Conservation (phyloP, 2,888 invertebrate genomes). For the Disparrhopalites patrizii region DNA sequence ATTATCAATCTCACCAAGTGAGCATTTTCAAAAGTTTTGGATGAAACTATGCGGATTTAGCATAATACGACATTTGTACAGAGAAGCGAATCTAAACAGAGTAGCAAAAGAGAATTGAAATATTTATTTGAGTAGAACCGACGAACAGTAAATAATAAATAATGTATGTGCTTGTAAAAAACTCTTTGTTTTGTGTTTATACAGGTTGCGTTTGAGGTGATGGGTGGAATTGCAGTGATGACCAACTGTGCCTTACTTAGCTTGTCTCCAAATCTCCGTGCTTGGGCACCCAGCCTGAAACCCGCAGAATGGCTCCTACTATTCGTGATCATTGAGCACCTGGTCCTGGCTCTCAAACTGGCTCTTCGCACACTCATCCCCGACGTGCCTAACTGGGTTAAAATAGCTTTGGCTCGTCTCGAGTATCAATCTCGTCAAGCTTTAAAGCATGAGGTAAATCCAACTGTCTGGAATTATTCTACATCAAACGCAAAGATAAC, state of each 20-base stretch:
- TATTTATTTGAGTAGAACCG: background rate
- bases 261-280: constrained; percentile 62
- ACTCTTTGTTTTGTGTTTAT: too few species aligned
- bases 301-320: constrained; percentile 58
- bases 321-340: constrained; percentile 67
- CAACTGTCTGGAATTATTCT: too few species aligned
- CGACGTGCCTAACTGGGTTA: constrained; percentile 66
- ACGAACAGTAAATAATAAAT: too few species aligned
- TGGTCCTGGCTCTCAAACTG: constrained; percentile 63
- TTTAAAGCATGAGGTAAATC: constrained; percentile 57
- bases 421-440: constrained; percentile 63
- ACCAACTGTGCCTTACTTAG: constrained; percentile 71
- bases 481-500: background rate
- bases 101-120: background rate
- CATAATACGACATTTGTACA: too few species aligned
- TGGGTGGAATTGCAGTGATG: constrained; percentile 65
- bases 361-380: constrained; percentile 65
- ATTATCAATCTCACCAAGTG: too few species aligned
- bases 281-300: constrained; percentile 51
- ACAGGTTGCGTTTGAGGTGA: constrained; percentile 63
- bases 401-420: constrained; percentile 60
- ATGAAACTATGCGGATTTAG: too few species aligned
- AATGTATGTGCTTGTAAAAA: too few species aligned
- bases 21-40: too few species aligned
- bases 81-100: background rate